Conservation (phyloP, 2,888 invertebrate species). For the Alentia gelatinosa region DNA sequence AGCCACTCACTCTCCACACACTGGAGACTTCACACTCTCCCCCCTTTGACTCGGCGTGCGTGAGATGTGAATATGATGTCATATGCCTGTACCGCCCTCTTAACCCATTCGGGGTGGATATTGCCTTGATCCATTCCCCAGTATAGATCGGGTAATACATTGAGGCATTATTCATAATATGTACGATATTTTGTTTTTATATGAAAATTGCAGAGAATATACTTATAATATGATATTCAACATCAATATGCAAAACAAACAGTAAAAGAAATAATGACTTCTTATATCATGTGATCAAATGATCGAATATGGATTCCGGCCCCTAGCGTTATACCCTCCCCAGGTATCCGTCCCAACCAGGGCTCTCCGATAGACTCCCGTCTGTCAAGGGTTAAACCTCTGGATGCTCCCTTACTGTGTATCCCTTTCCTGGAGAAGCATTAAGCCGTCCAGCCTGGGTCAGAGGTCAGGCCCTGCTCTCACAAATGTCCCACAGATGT, state of each 20-base stretch:
- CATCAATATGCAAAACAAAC: too few relatives aligned
- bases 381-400: neutral
- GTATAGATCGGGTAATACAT: too few relatives aligned
- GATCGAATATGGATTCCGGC: too few relatives aligned
- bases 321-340: too few relatives aligned
- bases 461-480: neutral
- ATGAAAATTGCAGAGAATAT: too few relatives aligned
- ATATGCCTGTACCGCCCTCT: neutral
- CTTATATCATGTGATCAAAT: too few relatives aligned
- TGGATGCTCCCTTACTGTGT: slow-evolving; percentile 1
- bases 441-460: neutral
- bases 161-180: too few relatives aligned
- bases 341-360: too few relatives aligned
- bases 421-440: neutral
- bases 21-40: neutral
- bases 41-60: neutral
- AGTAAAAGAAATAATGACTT: too few relatives aligned
- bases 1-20: neutral
- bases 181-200: neutral
- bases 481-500: neutral
- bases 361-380: neutral
- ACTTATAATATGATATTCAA: too few relatives aligned
- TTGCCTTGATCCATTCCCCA: too few relatives aligned
- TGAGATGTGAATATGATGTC: neutral
- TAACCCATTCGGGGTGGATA: neutral